A percentile compares a stretch with the other conserved stretches of the same genome.
Conservation (phyloP, 1,140 invertebrate genomes). For the Pygmarrhopalites habei region DNA sequence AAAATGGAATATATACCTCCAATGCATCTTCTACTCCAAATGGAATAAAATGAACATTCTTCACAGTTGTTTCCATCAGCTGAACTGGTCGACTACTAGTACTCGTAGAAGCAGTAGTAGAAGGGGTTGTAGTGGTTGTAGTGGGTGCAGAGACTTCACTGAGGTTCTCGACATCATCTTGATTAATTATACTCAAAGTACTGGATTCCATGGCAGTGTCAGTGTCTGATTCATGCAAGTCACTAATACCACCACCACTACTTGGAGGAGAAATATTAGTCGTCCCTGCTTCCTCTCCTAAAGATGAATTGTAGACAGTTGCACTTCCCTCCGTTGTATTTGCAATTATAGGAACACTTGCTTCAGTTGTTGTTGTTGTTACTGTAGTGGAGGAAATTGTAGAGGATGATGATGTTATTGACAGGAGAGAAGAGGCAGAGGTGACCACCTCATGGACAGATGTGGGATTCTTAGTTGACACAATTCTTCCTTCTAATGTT, state of each 20-base stretch:
- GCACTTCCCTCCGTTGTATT: too few species aligned
- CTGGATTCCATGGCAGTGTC: background rate
- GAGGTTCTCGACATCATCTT: constrained; percentile 17
- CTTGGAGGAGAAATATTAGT: too few species aligned
- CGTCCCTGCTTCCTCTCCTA: too few species aligned
- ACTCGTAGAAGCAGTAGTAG: too few species aligned
- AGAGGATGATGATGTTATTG: background rate
- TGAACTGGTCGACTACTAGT: background rate
- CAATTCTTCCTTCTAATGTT: background rate
- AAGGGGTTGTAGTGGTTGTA: background rate
- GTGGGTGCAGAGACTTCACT: background rate
- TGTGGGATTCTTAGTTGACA: background rate
- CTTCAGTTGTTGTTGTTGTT: too few species aligned
- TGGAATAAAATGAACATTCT: constrained; percentile 31
- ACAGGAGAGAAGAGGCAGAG: background rate
- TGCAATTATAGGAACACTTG: too few species aligned
- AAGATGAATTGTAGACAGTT: too few species aligned
- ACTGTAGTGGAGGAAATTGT: background rate
- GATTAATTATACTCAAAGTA: background rate
- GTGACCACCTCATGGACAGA: too few species aligned
- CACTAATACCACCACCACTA: constrained; percentile 5
- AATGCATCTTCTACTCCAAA: constrained; percentile 36
- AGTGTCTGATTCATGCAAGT: background rate
- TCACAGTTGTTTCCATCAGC: constrained; percentile 12
- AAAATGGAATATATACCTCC: background rate